Evolutionary conservation across 92 coral and sea anemone genomes (phyloP).

Genomic region (Paramuricea clavata): DNA sequence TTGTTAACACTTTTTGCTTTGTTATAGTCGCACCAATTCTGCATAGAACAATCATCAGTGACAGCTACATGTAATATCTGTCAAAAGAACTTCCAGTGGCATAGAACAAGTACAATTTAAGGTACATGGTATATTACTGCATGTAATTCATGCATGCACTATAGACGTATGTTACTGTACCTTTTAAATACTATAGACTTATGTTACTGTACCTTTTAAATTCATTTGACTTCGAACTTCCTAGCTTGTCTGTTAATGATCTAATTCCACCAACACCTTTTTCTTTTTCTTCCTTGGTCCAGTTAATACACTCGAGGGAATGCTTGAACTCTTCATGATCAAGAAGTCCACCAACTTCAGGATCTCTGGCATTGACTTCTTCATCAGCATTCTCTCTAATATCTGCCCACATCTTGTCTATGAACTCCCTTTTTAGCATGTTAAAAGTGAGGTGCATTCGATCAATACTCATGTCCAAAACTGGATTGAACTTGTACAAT

Average conservation of each 20-base stretch:
- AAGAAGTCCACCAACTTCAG: constrained; percentile 73
- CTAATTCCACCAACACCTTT: constrained; percentile 73
- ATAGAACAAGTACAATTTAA: no score
- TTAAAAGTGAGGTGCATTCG: constrained; percentile 80
- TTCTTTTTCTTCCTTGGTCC: constrained; percentile 73
- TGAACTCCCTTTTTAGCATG: constrained; percentile 72
- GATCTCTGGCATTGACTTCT: constrained; percentile 67
- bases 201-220: constrained; percentile 66
- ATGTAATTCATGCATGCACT: no score
- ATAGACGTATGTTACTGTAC: no score
- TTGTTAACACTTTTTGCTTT: no score
- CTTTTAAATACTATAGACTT: not conserved
- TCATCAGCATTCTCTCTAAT: constrained; percentile 61
- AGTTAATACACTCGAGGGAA: constrained; percentile 63
- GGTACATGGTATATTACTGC: no score
- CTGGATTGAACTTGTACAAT: constrained; percentile 76
- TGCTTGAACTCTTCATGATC: constrained; percentile 42
- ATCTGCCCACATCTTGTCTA: constrained; percentile 80
- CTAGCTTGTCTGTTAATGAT: constrained; percentile 76
- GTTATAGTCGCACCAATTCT: no score
- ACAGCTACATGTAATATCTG: no score
- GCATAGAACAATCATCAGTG: no score
- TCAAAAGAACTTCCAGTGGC: no score
- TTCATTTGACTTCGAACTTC: constrained; percentile 81
- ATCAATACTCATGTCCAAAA: constrained; percentile 76